These are phyloP conservation scores for Hydractinia symbiolongicarpus DNA, from an alignment of 30 jellyfish, hydroid and myxozoan species.

Conservation along the genomic window DNA sequence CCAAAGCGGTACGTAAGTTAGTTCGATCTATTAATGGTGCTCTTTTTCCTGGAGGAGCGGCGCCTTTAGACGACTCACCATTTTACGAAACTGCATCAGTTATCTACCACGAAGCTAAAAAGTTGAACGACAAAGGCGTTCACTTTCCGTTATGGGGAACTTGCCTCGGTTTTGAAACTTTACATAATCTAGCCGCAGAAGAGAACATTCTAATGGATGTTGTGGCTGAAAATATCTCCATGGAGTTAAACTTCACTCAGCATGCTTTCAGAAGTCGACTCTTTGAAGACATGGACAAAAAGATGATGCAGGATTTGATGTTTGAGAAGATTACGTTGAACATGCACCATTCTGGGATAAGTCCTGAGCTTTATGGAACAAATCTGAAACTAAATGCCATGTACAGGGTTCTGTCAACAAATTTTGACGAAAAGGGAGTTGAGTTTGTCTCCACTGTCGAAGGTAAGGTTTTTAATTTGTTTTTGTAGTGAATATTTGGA, in stretches of 20 bases:
- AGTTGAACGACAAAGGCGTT: conserved; percentile 43
- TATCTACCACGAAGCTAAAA: conserved; percentile 41
- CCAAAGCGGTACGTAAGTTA: conserved; percentile 24
- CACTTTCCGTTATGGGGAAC: conserved; percentile 68
- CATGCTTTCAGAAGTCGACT: conserved; percentile 33
- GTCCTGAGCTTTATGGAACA: conserved; percentile 21
- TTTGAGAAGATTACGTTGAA: conserved; percentile 47
- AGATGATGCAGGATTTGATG: conserved; percentile 21
- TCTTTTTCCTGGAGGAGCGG: conserved; percentile 69
- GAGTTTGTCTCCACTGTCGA: conserved; percentile 62
- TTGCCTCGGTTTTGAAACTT: conserved; percentile 42
- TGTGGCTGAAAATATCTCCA: conserved; percentile 36
- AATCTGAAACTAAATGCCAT: conserved; percentile 31
- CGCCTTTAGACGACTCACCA: conserved; percentile 39
- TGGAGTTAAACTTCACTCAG: conserved; percentile 34
- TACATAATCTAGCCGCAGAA: conserved; percentile 37
- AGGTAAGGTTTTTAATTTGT: conserved; percentile 30
- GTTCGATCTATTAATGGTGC: conserved; percentile 54
- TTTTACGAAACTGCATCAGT: conserved; percentile 38
- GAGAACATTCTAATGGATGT: conserved; percentile 3
- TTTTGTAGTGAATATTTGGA: neutral
- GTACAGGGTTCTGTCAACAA: conserved; percentile 37
- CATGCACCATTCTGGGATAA: conserved; percentile 50
- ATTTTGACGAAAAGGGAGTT: conserved; percentile 42
- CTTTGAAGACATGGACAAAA: conserved; percentile 12